Evolutionary conservation across 2,113 vertebrate species (phyloP).

Genomic region (Salvator merianae): DNA sequence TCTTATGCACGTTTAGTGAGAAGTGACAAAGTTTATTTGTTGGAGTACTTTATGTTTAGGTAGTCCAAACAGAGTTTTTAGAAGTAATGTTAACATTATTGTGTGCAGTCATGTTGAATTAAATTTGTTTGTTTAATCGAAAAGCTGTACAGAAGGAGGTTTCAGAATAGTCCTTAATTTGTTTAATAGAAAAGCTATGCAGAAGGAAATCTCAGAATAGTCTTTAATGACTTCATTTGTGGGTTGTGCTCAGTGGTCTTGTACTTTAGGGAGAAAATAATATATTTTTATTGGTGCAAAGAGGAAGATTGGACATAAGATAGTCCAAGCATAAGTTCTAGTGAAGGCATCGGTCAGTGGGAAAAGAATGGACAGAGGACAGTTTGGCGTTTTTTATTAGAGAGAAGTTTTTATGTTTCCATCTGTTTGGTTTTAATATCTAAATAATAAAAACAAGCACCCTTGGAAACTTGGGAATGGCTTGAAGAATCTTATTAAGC

Average conservation of each 20-base stretch:
- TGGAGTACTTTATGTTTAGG: background rate
- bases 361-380: background rate
- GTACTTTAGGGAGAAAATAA: background rate
- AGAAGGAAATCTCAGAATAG: background rate
- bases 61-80: background rate
- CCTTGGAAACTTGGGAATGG: background rate
- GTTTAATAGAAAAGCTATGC: no score
- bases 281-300: background rate
- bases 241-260: background rate
- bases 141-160: background rate
- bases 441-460: background rate
- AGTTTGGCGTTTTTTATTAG: background rate
- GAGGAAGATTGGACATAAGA: background rate
- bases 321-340: background rate
- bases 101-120: background rate
- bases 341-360: background rate
- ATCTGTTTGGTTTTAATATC: background rate
- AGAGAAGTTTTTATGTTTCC: background rate
- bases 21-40: no score
- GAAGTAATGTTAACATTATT: background rate
- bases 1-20: background rate
- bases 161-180: background rate
- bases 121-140: background rate
- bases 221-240: background rate
- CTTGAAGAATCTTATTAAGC: background rate